Evolutionary conservation across 2,113 vertebrate species (phyloP).

Genomic region (Meleagris gallopavo): DNA sequence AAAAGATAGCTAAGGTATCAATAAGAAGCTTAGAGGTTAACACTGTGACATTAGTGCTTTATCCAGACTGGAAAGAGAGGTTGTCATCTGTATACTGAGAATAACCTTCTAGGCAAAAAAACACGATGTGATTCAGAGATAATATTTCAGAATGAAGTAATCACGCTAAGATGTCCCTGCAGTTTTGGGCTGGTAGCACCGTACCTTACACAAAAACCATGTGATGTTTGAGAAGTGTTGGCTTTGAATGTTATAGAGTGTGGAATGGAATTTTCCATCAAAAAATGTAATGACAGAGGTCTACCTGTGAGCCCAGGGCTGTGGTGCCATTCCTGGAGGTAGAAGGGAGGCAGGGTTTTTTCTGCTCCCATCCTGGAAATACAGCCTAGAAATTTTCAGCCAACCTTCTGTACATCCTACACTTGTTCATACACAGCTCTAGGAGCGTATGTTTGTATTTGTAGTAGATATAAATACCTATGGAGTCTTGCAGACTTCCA

Average conservation of each 20-base stretch:
- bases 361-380: background rate
- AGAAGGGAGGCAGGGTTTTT: background rate
- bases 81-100: background rate
- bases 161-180: background rate
- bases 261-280: background rate
- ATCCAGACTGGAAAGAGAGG: background rate
- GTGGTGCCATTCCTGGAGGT: background rate
- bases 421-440: constrained; percentile 27
- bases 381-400: background rate
- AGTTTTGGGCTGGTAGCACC: constrained; percentile 9
- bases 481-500: background rate
- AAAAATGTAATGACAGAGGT: background rate
- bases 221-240: background rate
- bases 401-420: background rate
- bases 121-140: background rate
- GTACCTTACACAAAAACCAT: background rate
- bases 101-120: background rate
- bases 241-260: background rate
- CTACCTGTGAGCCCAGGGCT: background rate
- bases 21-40: background rate
- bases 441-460: constrained; percentile 36
- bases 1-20: background rate
- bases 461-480: background rate
- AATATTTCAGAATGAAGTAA: constrained; percentile 5
- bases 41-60: background rate